A percentile compares a stretch with the other conserved stretches of the same genome.
phyloP scores from a whole-genome alignment of 2,888 invertebrate species.

The Morpho helenor region DNA sequence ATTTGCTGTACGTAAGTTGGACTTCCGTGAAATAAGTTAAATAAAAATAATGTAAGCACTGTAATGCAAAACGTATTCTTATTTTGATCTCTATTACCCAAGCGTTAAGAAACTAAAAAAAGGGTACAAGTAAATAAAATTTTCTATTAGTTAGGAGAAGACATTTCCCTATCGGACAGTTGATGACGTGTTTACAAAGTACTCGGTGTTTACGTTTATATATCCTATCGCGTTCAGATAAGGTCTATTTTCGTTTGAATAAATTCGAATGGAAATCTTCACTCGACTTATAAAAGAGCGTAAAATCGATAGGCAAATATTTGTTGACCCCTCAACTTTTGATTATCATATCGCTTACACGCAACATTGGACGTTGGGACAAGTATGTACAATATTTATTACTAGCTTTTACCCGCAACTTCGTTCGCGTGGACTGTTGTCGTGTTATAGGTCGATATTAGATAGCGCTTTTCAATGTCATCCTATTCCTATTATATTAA shows the following conservation, averaged over 20 bases:
- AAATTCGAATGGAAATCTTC: conserved; percentile 8
- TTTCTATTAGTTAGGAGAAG: conserved; percentile 2
- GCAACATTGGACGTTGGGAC: conserved; percentile 2
- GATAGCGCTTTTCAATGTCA: too few relatives aligned
- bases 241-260: conserved; percentile 6
- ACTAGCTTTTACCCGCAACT: background rate
- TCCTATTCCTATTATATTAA: too few relatives aligned
- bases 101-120: conserved; percentile 5
- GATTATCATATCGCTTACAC: conserved; percentile 12
- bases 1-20: too few relatives aligned
- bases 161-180: conserved; percentile 17
- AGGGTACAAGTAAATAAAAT: conserved; percentile 1
- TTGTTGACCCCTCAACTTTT: conserved; percentile 17
- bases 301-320: conserved; percentile 27
- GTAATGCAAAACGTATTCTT: background rate
- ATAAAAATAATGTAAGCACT: conserved; percentile 2
- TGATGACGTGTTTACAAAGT: conserved; percentile 12
- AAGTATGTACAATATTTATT: background rate
- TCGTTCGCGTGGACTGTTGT: too few relatives aligned
- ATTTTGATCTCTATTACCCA: conserved; percentile 1
- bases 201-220: background rate
- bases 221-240: conserved; percentile 10
- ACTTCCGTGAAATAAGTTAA: background rate
- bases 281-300: conserved; percentile 21
- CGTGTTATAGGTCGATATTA: too few relatives aligned